Evolutionary conservation across 1,140 invertebrate genomes (phyloP).

Genomic region (Lanistes nyassanus): DNA sequence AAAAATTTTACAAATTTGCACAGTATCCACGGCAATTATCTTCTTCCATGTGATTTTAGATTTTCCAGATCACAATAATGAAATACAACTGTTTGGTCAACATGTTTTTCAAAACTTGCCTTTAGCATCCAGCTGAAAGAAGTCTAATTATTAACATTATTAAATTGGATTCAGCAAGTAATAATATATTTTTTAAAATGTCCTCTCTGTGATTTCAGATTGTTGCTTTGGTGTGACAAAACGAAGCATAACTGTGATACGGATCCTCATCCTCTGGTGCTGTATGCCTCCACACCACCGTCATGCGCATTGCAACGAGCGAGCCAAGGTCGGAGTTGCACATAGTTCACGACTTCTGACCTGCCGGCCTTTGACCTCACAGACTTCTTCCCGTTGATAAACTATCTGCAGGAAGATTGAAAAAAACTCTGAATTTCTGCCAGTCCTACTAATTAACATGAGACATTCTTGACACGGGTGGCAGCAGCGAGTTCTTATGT

Average conservation of each 20-base stretch:
- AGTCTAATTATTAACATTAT: neutral
- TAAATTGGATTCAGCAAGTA: neutral
- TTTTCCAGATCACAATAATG: no score
- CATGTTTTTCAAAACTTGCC: neutral
- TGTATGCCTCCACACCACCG: neutral
- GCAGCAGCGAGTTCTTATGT: no score
- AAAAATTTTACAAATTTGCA: no score
- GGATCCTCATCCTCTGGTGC: neutral
- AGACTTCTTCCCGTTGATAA: neutral
- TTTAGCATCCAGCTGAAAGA: neutral
- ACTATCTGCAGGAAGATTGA: no score
- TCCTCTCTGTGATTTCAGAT: neutral
- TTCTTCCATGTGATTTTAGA: no score
- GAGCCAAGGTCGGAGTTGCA: neutral
- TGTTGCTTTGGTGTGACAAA: neutral
- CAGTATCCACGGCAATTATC: no score
- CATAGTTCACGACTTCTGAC: neutral
- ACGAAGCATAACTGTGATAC: slow-evolving; percentile 20
- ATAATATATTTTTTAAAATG: neutral
- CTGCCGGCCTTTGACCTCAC: neutral
- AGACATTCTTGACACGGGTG: no score
- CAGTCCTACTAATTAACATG: no score
- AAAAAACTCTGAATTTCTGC: no score
- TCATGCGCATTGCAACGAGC: neutral
- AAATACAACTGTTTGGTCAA: neutral